Base-by-base conservation (phyloP, 2,888 invertebrate species). In the Drosophila tanythrix region DNA sequence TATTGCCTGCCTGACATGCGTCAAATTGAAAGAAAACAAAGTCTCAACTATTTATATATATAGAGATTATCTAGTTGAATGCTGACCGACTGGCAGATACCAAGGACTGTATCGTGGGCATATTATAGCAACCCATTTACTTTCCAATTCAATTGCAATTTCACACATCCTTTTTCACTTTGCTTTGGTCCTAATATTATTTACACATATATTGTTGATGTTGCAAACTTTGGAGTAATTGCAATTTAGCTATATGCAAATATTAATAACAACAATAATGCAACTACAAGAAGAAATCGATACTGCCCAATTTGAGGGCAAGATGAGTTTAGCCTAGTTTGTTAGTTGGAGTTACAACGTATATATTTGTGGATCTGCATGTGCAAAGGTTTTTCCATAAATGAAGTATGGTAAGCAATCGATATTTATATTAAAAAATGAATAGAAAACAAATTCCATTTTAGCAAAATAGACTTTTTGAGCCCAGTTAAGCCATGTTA, bases 21-120 rank as follows among this genome's bases (percentile, higher is more conserved):
- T 75, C 80, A 82, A 81, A 82, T 79, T 70, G 76, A 75, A 82
- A 75, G 72, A 82, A 79, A 79, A 67, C 79, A 43, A 61, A 61
- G 59, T 59, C 50, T 8, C 25, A 48, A 43, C 31, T 64, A n/a
- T 33, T 36, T 35, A 29, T 25, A n/a, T 48, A 61, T 15, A 31
- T 25, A 48, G 18, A 18, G 15, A 36, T 27, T 25, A 18, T 5
- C 18, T 2, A 11, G 25, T 18, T 35, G 11, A 27, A 13, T 6
- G 21, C 11, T 43, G 36, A 55, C 18, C 25, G 55, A 36, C 55
- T 35, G 18, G 0, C 6, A 13, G 8, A 40, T 56, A 8, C 27
- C 29, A 27, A n/a, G 21, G 7, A 25, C 2, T 13, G 6, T 6
- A 43, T 13, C 21, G 6, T 21, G 43, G 43, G 6, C 13, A 21